Evolutionary conservation across 2,113 vertebrate genomes (phyloP).

Genomic region (Junco hyemalis): DNA sequence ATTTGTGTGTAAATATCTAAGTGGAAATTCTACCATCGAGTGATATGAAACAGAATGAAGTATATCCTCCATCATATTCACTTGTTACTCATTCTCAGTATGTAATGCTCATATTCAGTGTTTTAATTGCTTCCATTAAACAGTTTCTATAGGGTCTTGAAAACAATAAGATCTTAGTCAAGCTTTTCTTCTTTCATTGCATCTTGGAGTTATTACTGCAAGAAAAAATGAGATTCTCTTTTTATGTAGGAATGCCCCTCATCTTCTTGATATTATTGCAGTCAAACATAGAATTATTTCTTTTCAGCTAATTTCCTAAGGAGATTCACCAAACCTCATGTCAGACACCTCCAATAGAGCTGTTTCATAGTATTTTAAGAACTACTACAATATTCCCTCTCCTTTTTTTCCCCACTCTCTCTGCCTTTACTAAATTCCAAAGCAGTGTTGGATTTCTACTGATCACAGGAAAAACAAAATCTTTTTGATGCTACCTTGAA

Average conservation of each 20-base stretch:
- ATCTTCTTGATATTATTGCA: conserved; percentile 52
- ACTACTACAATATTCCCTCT: background rate
- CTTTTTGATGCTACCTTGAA: background rate
- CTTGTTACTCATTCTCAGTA: conserved; percentile 50
- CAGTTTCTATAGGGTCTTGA: conserved; percentile 34
- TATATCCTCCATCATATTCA: conserved; percentile 45
- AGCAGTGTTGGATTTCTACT: background rate
- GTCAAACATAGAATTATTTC: conserved; percentile 58
- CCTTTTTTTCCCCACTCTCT: background rate
- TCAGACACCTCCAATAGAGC: background rate
- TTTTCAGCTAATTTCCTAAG: conserved; percentile 46
- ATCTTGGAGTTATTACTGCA: conserved; percentile 42
- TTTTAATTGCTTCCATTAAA: conserved; percentile 58
- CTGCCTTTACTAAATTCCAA: background rate
- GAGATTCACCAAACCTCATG: conserved; percentile 22
- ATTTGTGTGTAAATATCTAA: conserved; percentile 44
- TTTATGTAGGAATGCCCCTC: conserved; percentile 39
- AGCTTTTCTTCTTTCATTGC: conserved; percentile 56
- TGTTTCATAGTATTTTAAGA: background rate
- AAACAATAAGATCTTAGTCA: conserved; percentile 52
- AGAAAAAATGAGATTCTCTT: conserved; percentile 47
- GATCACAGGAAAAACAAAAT: background rate
- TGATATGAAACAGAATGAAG: conserved; percentile 29
- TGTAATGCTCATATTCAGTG: conserved; percentile 33
- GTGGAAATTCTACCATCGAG: conserved; percentile 14